Evolutionary conservation across 2,888 invertebrate species (phyloP).

Genomic region (Tipula vernalis): DNA sequence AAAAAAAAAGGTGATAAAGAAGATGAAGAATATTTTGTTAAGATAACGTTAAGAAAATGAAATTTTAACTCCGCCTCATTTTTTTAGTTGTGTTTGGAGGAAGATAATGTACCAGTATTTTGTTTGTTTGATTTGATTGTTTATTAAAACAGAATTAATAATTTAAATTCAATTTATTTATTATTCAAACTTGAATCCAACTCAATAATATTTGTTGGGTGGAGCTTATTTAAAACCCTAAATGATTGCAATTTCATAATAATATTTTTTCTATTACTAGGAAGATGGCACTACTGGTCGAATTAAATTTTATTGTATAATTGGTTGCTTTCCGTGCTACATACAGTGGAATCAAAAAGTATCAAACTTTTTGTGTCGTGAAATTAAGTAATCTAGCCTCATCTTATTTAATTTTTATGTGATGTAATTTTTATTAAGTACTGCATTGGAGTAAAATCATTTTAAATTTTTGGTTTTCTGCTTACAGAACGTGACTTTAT

Average conservation of each 20-base stretch:
- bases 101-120: neutral
- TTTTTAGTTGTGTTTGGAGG: neutral
- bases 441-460: too few relatives aligned
- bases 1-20: neutral
- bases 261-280: neutral
- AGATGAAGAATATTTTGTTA: neutral
- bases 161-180: neutral
- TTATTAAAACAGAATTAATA: neutral
- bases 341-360: too few relatives aligned
- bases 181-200: neutral
- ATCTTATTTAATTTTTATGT: too few relatives aligned
- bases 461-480: too few relatives aligned
- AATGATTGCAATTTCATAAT: neutral
- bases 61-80: neutral
- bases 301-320: neutral
- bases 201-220: neutral
- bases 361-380: too few relatives aligned
- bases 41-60: neutral
- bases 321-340: neutral
- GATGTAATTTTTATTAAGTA: too few relatives aligned
- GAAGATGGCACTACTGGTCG: neutral
- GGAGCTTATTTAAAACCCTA: neutral
- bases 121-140: neutral
- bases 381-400: too few relatives aligned
- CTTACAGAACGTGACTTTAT: too few relatives aligned